Percentiles rank a stretch among this genome's conserved stretches.
These are phyloP conservation scores for Myotis findleyi DNA, from an alignment of 2,797 vertebrate species.

Conservation along the genomic window DNA sequence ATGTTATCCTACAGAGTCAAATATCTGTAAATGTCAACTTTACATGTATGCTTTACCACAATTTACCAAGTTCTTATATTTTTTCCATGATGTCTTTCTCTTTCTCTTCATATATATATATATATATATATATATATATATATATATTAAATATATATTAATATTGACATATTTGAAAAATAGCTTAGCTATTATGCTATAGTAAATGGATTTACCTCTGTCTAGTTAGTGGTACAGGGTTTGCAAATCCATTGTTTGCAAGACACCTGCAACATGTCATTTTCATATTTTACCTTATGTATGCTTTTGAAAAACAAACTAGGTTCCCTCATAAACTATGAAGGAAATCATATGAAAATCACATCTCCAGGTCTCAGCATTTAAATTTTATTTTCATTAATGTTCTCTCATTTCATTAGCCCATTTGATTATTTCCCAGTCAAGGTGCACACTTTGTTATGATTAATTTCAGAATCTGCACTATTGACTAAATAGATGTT, in stretches of 20 bases:
- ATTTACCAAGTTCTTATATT: neutral
- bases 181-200: neutral
- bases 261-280: slow-evolving; percentile 17
- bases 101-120: neutral
- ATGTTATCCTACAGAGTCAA: neutral
- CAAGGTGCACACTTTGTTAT: neutral
- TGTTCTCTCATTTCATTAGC: slow-evolving; percentile 33
- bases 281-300: neutral
- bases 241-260: neutral
- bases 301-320: slow-evolving; percentile 59
- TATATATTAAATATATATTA: neutral
- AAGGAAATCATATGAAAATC: slow-evolving; percentile 45
- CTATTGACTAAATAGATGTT: neutral
- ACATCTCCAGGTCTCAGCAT: neutral
- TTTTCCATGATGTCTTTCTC: neutral
- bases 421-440: slow-evolving; percentile 9
- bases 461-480: neutral
- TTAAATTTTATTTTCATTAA: slow-evolving; percentile 47
- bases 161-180: neutral
- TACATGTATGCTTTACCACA: neutral
- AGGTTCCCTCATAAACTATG: neutral
- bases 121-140: neutral
- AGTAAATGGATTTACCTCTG: neutral
- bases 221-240: neutral
- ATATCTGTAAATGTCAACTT: neutral